Base-by-base conservation (phyloP, 2,888 invertebrate species). In the Meganola albula region DNA sequence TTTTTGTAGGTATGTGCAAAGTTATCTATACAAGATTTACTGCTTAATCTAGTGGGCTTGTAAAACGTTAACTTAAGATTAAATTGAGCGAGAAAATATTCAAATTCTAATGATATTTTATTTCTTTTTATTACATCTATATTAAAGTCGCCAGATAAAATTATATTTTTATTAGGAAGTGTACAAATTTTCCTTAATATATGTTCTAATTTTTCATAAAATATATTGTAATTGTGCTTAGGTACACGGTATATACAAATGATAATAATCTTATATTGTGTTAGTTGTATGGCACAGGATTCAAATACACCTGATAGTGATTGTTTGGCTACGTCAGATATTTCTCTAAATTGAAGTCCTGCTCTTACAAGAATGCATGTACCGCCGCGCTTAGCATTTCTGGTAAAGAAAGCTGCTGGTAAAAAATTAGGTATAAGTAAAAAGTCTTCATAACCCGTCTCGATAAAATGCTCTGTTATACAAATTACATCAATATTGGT, bases 61-160 rank as follows among this genome's bases (percentile, higher is more conserved):
- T 27, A n/a, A 7, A 27, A 4, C 10, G 27, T 11, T 20, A 27
- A 8, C 12, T 18, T 27, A 11, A 27, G 10, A 27, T 27, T 27
- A 14, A 8, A 27, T 10, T 5, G 4, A 5, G 5, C 10, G 7
- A 27, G 14, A 27, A 27, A 27, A 20, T 12, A 8, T 6, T 27
- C 27, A 18, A 27, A n/a, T 20, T 27, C 27, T 11, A 20, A 8
- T 18, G 27, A 10, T 10, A 20, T 11, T 18, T 20, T 27, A 12
- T 31, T 23, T 30, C 16, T 23, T 18, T 24, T 24, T n/a, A 25
- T n/a, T n/a, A n/a, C n/a, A n/a, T n/a, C n/a, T n/a, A n/a, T n/a
- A n/a, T n/a, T n/a, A n/a, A n/a, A n/a, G n/a, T n/a, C n/a, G n/a
- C n/a, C n/a, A n/a, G n/a, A n/a, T n/a, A n/a, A n/a, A n/a, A n/a